A percentile compares a stretch with the other conserved stretches of the same genome.
phyloP scores from a whole-genome alignment of 2,888 invertebrate genomes.

The Brenthis daphne region DNA sequence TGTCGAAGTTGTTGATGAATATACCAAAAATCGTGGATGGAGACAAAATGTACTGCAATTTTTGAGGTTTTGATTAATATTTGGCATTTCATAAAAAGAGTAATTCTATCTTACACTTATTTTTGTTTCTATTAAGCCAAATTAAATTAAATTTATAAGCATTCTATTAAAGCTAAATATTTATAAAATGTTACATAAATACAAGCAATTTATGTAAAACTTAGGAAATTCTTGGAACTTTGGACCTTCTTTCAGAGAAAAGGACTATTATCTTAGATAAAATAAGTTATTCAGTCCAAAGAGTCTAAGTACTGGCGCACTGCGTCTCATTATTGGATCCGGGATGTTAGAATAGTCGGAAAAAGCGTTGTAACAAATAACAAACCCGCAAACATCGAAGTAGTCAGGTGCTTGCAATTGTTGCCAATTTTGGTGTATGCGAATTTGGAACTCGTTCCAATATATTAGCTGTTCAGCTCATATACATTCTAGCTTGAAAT shows the following conservation, averaged over 20 bases:
- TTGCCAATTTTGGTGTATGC: conserved; percentile 35
- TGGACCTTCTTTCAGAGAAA: not conserved
- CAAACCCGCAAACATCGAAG: conserved; percentile 29
- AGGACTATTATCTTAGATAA: conserved; percentile 1
- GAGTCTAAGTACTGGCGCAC: conserved; percentile 19
- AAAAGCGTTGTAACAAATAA: conserved; percentile 27
- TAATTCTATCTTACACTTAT: no score
- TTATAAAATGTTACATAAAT: not conserved
- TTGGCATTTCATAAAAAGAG: no score
- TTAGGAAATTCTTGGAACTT: not conserved
- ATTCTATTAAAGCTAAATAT: not conserved
- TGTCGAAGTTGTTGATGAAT: conserved; percentile 12
- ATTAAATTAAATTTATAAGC: no score
- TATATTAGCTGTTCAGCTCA: conserved; percentile 13
- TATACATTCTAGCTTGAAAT: conserved; percentile 13
- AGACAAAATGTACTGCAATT: not conserved
- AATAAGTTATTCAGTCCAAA: conserved; percentile 13
- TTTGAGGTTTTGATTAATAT: no score
- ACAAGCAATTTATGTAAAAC: not conserved
- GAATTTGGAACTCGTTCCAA: conserved; percentile 22
- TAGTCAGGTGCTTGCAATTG: conserved; percentile 38
- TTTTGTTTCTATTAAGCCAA: no score
- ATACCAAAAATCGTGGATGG: conserved; percentile 2
- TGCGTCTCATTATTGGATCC: conserved; percentile 23
- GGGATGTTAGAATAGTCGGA: conserved; percentile 11